Conservation (phyloP, 2,113 vertebrate species). For the Lophura nycthemera region DNA sequence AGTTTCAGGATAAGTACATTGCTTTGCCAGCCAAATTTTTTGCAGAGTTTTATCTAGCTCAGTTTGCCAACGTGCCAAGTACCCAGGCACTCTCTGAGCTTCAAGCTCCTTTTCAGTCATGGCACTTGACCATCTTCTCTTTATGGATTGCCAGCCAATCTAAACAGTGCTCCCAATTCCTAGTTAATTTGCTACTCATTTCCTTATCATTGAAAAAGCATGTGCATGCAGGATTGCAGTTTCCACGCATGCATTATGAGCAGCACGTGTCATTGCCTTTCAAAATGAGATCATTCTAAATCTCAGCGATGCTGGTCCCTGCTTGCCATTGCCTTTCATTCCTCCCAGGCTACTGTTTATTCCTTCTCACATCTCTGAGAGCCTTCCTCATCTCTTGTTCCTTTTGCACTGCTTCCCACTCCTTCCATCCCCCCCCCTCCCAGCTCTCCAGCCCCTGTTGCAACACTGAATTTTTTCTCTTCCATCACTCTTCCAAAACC, state of each 20-base stretch:
- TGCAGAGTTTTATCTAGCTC: conserved; percentile 2
- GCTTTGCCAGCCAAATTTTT: neutral
- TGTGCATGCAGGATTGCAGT: neutral
- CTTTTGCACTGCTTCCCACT: neutral
- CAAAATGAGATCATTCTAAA: neutral
- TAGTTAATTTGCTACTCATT: conserved; percentile 26
- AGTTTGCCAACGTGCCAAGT: neutral
- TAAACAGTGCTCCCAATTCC: conserved; percentile 1
- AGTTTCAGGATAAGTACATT: neutral
- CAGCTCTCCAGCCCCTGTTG: neutral
- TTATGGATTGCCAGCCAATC: neutral
- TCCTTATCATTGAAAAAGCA: neutral
- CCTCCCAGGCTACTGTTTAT: neutral
- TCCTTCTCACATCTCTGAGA: neutral
- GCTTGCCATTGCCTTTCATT: neutral
- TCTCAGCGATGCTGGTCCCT: accelerated
- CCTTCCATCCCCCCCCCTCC: neutral
- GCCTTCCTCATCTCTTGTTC: neutral
- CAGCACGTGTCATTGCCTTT: neutral
- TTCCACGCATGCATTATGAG: neutral
- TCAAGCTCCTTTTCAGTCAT: neutral
- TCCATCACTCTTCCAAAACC: neutral
- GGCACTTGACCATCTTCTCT: neutral
- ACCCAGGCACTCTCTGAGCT: neutral
- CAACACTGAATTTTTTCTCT: neutral